phyloP scores from a whole-genome alignment of 2,113 vertebrate genomes.

The Desmodus rotundus region DNA sequence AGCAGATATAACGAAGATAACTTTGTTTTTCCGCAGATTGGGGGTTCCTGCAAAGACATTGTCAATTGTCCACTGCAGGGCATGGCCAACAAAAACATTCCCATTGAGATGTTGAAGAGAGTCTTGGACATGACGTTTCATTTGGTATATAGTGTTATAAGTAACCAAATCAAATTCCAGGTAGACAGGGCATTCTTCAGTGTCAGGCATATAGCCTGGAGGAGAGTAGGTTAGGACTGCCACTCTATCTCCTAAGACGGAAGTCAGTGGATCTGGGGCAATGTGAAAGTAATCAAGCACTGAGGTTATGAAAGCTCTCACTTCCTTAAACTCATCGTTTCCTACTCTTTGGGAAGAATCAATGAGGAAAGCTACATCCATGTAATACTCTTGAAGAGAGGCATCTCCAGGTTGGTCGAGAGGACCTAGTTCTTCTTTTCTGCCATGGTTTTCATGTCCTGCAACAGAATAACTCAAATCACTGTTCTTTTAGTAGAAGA shows the following conservation, averaged over 20 bases:
- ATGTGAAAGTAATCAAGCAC: constrained; percentile 72
- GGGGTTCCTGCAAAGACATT: constrained; percentile 70
- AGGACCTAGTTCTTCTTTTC: constrained; percentile 26
- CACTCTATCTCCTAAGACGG: constrained; percentile 68
- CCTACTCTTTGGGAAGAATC: constrained; percentile 66
- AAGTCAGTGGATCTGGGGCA: constrained; percentile 45
- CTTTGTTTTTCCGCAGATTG: constrained; percentile 68
- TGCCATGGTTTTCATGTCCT: constrained; percentile 40
- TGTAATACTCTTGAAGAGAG: constrained; percentile 48
- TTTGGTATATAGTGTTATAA: constrained; percentile 43
- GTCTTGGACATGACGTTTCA: constrained; percentile 73
- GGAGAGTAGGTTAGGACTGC: constrained; percentile 71
- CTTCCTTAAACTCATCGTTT: constrained; percentile 50
- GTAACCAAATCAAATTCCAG: constrained; percentile 77
- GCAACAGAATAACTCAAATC: constrained; percentile 61
- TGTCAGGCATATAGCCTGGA: constrained; percentile 20
- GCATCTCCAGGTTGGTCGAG: background rate
- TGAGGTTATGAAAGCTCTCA: constrained; percentile 62
- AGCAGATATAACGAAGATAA: constrained; percentile 74
- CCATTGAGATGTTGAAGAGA: constrained; percentile 54
- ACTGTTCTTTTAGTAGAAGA: constrained; percentile 13
- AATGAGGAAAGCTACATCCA: constrained; percentile 76
- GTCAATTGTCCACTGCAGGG: constrained; percentile 74
- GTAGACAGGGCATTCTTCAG: constrained; percentile 56
- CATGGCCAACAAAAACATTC: constrained; percentile 60